Evolutionary conservation across 2,888 invertebrate genomes (phyloP).

Genomic region (Eledone cirrhosa): DNA sequence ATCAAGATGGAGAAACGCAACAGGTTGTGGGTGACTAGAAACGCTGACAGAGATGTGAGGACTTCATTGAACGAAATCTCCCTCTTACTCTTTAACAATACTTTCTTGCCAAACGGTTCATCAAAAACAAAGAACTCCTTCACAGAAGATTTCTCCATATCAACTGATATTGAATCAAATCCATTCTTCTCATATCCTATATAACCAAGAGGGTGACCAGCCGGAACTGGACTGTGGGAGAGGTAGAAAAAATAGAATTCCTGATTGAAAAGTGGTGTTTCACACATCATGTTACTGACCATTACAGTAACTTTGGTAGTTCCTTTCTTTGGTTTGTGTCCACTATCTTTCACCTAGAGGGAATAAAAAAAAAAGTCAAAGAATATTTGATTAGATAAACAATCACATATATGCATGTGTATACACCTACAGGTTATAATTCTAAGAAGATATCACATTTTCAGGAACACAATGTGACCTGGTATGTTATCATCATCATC

Average conservation of each 20-base stretch:
- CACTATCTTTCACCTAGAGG: conserved; percentile 14
- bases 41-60: background rate
- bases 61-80: conserved; percentile 20
- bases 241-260: conserved; percentile 22
- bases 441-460: too few relatives aligned
- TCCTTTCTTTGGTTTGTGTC: conserved; percentile 15
- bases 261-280: background rate
- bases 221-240: background rate
- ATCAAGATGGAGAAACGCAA: conserved; percentile 18
- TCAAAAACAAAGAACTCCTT: conserved; percentile 20
- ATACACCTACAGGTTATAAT: too few relatives aligned
- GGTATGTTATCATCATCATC: too few relatives aligned
- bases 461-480: too few relatives aligned
- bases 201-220: background rate
- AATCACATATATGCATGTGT: background rate
- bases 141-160: conserved; percentile 5
- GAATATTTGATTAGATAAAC: background rate
- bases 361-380: background rate
- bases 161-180: conserved; percentile 1
- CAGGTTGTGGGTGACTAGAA: conserved; percentile 24
- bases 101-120: conserved; percentile 11
- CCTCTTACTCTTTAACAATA: conserved; percentile 6
- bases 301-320: conserved; percentile 22
- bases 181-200: conserved; percentile 25
- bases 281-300: conserved; percentile 14